phyloP scores from a whole-genome alignment of 1,140 invertebrate genomes.

The Thaumetopoea pityocampa region DNA sequence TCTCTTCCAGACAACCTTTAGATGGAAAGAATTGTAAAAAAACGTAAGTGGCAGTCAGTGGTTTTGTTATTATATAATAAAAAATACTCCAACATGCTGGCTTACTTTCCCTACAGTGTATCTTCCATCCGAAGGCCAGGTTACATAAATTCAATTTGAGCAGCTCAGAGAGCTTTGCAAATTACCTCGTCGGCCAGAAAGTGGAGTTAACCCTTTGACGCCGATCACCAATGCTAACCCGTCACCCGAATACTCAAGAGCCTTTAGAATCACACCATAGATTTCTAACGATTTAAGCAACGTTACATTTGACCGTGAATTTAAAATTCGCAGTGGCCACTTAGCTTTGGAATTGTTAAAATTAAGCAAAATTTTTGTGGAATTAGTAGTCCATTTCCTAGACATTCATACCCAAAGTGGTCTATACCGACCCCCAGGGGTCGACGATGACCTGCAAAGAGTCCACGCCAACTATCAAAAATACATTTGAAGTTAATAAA shows the following conservation, averaged over 20 bases:
- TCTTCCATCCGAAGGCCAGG: conserved; percentile 35
- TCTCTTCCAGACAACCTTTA: too few species aligned
- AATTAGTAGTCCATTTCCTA: too few species aligned
- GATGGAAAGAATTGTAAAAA: too few species aligned
- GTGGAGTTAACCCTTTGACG: conserved; percentile 51
- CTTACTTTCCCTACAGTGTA: conserved; percentile 18
- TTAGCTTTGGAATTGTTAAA: too few species aligned
- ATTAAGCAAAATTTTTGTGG: too few species aligned
- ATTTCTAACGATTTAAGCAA: conserved; percentile 13
- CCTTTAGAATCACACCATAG: conserved; percentile 28
- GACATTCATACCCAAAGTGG: too few species aligned
- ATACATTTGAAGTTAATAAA: too few species aligned
- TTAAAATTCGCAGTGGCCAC: conserved; percentile 19
- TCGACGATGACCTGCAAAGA: too few species aligned
- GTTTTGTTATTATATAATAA: too few species aligned
- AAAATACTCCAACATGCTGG: neutral
- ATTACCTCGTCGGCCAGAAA: conserved; percentile 49
- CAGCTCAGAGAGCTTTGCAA: conserved; percentile 51
- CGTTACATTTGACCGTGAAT: conserved; percentile 12
- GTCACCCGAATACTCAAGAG: conserved; percentile 34
- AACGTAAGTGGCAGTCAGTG: too few species aligned
- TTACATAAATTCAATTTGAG: conserved; percentile 63
- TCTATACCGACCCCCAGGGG: too few species aligned
- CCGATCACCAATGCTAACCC: conserved; percentile 35
- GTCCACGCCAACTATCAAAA: too few species aligned